Evolutionary conservation across 37 sponge, comb jelly and placozoan genomes (phyloP), one percentile per base, ranked within the genome.

Genomic region (Chondrilla cf. caribensis): DNA sequence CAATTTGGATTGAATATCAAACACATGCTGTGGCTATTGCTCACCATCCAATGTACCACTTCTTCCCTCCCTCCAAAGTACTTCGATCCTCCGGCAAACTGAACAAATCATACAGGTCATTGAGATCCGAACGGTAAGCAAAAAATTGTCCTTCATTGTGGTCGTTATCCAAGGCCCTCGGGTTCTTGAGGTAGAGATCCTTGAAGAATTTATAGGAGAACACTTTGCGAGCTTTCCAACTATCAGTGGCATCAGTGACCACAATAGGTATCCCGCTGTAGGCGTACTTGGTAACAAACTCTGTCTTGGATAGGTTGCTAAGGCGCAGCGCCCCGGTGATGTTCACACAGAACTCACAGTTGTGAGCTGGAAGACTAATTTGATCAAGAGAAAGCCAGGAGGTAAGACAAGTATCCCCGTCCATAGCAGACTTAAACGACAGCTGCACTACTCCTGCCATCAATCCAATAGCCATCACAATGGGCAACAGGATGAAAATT

Each of bases 41-140:
- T 91, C 47, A 94, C 95, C 95, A 94, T 84, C 95, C 95, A 84
- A 94, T 94, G 80, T 94, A 94, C 95, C 95, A 94, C 82, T 78
- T 88, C 54, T 94, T 86, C 1, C 39, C 81, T 67, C 68, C 35
- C 9, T 65, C 58, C 79, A 94, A 64, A 17, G 70, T 24, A 3
- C 70, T 89, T 44, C 79, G 28, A 3, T 89, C 89, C 37, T 83
- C 86, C 0, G 89, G 43, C 84, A 94, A 77, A 0, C 22, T 70
- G 67, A 94, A 89, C 17, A 94, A 67, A 0, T 94, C 89, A 38
- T 76, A 51, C 39, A 94, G 80, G 51, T 79, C 65, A 1, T n/a
- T 31, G 29, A 94, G 82, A 38, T 86, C 79, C 54, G 92, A 88
- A 19, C 86, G 88, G 60, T 94, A 94, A 14, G 83, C 35, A 66